These are phyloP conservation scores for Meloe dianella DNA, from an alignment of 2,888 invertebrate species.

Conservation along the genomic window DNA sequence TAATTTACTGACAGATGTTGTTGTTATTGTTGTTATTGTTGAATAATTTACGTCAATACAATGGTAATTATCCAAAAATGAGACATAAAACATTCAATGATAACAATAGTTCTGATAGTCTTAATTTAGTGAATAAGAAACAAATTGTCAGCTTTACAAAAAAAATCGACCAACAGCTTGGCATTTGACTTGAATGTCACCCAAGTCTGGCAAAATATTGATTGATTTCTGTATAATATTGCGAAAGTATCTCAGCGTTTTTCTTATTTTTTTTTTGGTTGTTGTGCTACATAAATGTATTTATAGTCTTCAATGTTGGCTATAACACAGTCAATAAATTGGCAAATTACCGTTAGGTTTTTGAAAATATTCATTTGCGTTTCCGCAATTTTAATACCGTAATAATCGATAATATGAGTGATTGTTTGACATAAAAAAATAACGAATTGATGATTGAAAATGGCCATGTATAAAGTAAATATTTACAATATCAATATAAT, in stretches of 20 bases:
- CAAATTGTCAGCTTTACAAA: not conserved
- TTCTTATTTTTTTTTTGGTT: not conserved
- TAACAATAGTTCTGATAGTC: not conserved
- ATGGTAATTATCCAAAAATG: not conserved
- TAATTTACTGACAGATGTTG: constrained; percentile 5
- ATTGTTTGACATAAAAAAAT: not conserved
- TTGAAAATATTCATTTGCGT: not conserved
- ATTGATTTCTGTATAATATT: constrained; percentile 32
- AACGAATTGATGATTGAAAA: too few species aligned
- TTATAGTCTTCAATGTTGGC: constrained; percentile 27
- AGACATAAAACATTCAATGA: not conserved
- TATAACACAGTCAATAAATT: constrained; percentile 19
- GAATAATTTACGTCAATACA: not conserved
- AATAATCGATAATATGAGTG: not conserved
- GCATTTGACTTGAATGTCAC: constrained; percentile 35
- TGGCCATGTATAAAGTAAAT: constrained; percentile 34
- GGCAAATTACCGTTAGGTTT: not conserved
- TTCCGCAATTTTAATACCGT: not conserved
- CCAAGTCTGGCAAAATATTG: constrained; percentile 29
- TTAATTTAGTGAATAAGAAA: not conserved
- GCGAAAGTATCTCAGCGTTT: constrained; percentile 18
- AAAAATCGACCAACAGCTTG: constrained; percentile 16
- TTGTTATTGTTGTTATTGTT: not conserved
- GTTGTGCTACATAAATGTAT: constrained; percentile 17
- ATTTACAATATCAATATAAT: constrained; percentile 37